phyloP scores from a whole-genome alignment of 1,140 invertebrate species.

The Gyrodactylus bullatarudis region DNA sequence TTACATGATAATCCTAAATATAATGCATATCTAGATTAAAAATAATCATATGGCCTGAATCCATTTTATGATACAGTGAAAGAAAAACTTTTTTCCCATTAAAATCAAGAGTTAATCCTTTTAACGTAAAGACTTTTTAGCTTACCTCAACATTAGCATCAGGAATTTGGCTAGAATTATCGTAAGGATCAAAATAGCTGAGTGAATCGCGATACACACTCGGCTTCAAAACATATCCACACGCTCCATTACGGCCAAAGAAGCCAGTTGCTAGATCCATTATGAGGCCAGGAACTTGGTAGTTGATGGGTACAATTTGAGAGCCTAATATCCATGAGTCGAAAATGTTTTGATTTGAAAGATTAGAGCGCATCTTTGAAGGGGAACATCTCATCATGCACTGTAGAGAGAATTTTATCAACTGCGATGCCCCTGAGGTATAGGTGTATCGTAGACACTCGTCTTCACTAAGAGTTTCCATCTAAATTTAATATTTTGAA shows the following conservation, averaged over 20 bases:
- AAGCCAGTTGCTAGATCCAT: conserved; percentile 27
- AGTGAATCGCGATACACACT: conserved; percentile 21
- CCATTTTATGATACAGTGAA: no score
- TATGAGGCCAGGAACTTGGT: conserved; percentile 25
- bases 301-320: conserved; percentile 27
- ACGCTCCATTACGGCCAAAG: conserved; percentile 29
- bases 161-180: not conserved
- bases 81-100: no score
- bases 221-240: conserved; percentile 33
- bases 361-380: not conserved
- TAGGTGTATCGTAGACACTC: not conserved
- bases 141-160: not conserved
- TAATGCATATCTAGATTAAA: no score
- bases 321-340: conserved; percentile 28
- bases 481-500: not conserved
- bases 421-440: not conserved
- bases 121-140: no score
- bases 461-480: not conserved
- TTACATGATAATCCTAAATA: no score
- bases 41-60: no score
- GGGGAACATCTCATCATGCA: not conserved
- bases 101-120: no score
- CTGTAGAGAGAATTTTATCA: not conserved
- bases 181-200: conserved; percentile 13
- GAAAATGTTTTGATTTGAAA: not conserved